phyloP scores from a whole-genome alignment of 1,140 invertebrate genomes.

The Anoplophora glabripennis region DNA sequence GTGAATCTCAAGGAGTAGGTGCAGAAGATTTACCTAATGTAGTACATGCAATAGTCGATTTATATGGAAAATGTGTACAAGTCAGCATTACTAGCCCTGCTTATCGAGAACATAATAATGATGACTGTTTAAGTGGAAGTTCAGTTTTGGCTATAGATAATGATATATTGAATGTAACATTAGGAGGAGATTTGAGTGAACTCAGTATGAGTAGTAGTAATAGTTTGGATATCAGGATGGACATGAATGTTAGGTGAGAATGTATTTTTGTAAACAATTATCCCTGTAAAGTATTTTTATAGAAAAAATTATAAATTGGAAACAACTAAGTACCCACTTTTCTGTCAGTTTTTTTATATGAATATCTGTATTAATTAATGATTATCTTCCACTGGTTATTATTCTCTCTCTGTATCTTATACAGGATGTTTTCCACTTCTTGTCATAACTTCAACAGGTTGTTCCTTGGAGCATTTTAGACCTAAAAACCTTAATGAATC shows the following conservation, averaged over 20 bases:
- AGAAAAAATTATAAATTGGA: no score
- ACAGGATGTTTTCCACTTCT: no score
- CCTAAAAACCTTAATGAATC: no score
- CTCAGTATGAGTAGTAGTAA: slow-evolving; percentile 48
- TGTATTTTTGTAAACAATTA: slow-evolving; percentile 1
- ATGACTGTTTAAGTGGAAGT: slow-evolving; percentile 48
- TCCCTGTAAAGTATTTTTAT: neutral
- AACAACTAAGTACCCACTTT: no score
- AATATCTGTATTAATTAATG: no score
- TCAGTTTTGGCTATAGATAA: slow-evolving; percentile 49
- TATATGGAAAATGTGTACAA: slow-evolving; percentile 92
- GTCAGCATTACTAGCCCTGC: slow-evolving; percentile 61
- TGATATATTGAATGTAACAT: slow-evolving; percentile 47
- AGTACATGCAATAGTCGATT: slow-evolving; percentile 83
- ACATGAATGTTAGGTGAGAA: slow-evolving; percentile 45
- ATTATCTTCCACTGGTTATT: no score
- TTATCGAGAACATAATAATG: slow-evolving; percentile 47
- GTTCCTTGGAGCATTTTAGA: no score
- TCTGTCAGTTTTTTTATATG: no score
- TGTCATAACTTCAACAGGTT: no score
- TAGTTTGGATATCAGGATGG: slow-evolving; percentile 48
- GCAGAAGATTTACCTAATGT: slow-evolving; percentile 70
- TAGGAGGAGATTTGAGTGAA: slow-evolving; percentile 47
- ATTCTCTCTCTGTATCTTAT: no score
- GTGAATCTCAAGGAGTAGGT: slow-evolving; percentile 82